These are phyloP conservation scores for Anorthoa munda DNA, from an alignment of 2,888 invertebrate genomes.

Conservation along the genomic window DNA sequence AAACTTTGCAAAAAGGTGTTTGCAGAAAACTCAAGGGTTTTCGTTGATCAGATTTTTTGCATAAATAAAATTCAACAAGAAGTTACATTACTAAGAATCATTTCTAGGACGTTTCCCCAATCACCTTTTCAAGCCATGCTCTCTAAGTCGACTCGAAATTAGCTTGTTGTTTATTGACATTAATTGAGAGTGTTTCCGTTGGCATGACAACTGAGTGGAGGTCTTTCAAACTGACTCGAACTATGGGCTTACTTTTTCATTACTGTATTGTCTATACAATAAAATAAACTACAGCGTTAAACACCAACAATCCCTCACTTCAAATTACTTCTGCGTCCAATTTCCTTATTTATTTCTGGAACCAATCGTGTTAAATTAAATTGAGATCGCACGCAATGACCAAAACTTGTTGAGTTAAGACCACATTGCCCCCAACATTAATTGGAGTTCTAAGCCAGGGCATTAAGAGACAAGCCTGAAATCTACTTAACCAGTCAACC, in stretches of 20 bases:
- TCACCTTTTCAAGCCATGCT: background rate
- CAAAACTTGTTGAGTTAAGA: slow-evolving; percentile 57
- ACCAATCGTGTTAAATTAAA: slow-evolving; percentile 52
- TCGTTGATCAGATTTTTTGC: background rate
- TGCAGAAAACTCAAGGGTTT: background rate
- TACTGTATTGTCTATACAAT: background rate
- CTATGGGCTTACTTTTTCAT: too few relatives aligned
- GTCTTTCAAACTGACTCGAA: background rate
- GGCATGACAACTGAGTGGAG: background rate
- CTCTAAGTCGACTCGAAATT: background rate
- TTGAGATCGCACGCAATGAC: slow-evolving; percentile 31
- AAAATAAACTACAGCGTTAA: background rate
- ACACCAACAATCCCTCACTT: background rate
- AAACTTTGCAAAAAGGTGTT: background rate
- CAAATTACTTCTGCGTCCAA: slow-evolving; percentile 36
- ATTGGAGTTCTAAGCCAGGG: slow-evolving; percentile 52
- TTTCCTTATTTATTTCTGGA: slow-evolving; percentile 25
- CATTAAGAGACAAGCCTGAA: slow-evolving; percentile 43
- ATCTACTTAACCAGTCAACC: slow-evolving; percentile 46
- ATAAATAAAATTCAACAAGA: background rate
- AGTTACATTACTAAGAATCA: background rate
- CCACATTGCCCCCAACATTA: slow-evolving; percentile 45
- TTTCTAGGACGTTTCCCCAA: background rate
- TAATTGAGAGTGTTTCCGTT: background rate
- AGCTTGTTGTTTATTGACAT: background rate